A percentile compares a stretch with the other conserved stretches of the same genome.
Evolutionary conservation across 2,113 vertebrate species (phyloP).

Genomic region (Meriones unguiculatus): DNA sequence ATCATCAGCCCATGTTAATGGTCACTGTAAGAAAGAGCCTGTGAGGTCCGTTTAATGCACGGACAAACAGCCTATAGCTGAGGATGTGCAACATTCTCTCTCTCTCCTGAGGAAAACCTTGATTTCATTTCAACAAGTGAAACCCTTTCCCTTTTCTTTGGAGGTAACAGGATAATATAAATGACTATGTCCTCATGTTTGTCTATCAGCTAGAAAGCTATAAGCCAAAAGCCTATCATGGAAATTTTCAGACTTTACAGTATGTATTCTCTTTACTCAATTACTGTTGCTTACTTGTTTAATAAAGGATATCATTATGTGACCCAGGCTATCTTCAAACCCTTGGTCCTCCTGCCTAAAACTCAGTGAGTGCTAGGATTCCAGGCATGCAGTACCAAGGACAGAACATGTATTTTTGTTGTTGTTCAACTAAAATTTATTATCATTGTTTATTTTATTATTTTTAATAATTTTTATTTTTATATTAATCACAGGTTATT

Average conservation of each 20-base stretch:
- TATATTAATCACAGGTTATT: no score
- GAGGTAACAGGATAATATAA: neutral
- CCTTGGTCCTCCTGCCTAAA: neutral
- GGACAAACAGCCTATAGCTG: neutral
- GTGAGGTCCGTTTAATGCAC: neutral
- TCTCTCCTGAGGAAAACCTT: neutral
- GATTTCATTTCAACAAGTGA: neutral
- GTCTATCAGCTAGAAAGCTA: conserved; percentile 3
- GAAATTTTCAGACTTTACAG: neutral
- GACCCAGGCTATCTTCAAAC: neutral
- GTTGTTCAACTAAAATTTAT: no score
- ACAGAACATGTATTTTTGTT: no score
- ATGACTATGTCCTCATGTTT: conserved; percentile 15
- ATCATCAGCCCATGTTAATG: neutral
- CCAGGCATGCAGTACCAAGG: neutral
- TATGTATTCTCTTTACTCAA: neutral
- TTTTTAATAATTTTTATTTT: no score
- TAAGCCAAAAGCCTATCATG: neutral
- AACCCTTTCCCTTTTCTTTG: neutral
- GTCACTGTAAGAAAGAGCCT: neutral
- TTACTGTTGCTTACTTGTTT: neutral
- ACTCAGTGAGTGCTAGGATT: neutral
- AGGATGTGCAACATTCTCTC: neutral
- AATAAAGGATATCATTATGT: neutral
- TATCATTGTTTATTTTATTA: no score